Evolutionary conservation across 2,888 invertebrate species (phyloP).

Genomic region (Dryobotodes eremita): DNA sequence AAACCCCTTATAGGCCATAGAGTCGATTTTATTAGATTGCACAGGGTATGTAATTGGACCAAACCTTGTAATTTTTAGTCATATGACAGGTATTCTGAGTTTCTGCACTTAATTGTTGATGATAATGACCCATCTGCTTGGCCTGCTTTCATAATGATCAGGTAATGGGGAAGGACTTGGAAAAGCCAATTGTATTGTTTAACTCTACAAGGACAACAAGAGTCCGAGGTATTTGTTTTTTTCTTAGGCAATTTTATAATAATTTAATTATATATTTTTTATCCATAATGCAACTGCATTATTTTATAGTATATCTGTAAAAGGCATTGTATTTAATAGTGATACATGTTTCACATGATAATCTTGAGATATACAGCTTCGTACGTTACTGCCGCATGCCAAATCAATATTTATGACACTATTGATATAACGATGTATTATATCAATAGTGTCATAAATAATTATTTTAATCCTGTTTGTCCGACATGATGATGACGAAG

Average conservation of each 20-base stretch:
- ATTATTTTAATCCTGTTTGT: too few relatives aligned
- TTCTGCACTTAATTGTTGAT: too few relatives aligned
- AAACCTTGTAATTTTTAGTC: background rate
- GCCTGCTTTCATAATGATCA: too few relatives aligned
- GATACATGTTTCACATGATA: conserved; percentile 23
- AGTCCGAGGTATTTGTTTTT: background rate
- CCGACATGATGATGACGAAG: too few relatives aligned
- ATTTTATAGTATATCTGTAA: conserved; percentile 34
- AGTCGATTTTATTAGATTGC: background rate
- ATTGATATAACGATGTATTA: too few relatives aligned
- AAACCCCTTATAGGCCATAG: too few relatives aligned
- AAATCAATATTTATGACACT: background rate
- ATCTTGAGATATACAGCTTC: conserved; percentile 10
- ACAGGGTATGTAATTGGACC: background rate
- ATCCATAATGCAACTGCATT: conserved; percentile 28
- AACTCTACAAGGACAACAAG: background rate
- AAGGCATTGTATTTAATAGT: conserved; percentile 44
- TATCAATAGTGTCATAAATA: too few relatives aligned
- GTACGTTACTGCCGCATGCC: conserved; percentile 60
- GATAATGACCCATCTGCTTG: too few relatives aligned
- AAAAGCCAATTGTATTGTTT: background rate
- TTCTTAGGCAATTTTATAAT: conserved; percentile 9
- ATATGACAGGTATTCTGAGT: background rate
- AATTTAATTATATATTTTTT: conserved; percentile 24
- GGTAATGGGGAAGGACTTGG: background rate